Percentiles rank a stretch among this genome's conserved stretches.
phyloP scores from a whole-genome alignment of 64 coral and sea anemone genomes.

The Pachyseris speciosa region DNA sequence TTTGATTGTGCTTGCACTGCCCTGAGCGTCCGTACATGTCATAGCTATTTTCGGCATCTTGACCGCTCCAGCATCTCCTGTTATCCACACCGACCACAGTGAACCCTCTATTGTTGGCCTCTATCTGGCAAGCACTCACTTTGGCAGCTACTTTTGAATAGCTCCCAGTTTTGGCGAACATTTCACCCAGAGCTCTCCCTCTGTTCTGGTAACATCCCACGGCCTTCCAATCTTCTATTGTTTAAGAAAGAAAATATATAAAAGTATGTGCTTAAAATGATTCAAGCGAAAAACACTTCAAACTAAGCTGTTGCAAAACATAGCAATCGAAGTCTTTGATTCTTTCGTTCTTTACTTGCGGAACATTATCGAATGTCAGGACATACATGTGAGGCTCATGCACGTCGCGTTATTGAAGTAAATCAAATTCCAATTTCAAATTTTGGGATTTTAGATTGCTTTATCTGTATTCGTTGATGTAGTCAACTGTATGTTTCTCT shows the following conservation, averaged over 20 bases:
- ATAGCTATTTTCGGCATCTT: not conserved
- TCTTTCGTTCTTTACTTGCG: too few species aligned
- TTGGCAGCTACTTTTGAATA: not conserved
- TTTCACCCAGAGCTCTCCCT: not conserved
- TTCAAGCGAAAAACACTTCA: not conserved
- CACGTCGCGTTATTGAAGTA: too few species aligned
- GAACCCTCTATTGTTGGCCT: not conserved
- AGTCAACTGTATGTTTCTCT: too few species aligned
- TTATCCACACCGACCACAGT: not conserved
- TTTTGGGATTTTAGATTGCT: too few species aligned
- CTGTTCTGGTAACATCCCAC: not conserved
- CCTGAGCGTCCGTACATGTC: not conserved
- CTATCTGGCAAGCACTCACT: not conserved
- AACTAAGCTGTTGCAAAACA: too few species aligned
- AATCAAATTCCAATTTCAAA: too few species aligned
- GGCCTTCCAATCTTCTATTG: not conserved
- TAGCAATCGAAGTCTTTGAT: too few species aligned
- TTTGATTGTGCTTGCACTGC: not conserved
- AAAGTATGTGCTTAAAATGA: not conserved
- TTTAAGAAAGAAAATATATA: not conserved
- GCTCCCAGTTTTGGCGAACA: not conserved
- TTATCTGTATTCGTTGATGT: too few species aligned
- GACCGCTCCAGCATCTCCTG: not conserved
- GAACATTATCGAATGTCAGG: too few species aligned
- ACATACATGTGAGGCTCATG: too few species aligned